phyloP scores from a whole-genome alignment of 2,113 vertebrate species.

The Cinclus mexicanus region DNA sequence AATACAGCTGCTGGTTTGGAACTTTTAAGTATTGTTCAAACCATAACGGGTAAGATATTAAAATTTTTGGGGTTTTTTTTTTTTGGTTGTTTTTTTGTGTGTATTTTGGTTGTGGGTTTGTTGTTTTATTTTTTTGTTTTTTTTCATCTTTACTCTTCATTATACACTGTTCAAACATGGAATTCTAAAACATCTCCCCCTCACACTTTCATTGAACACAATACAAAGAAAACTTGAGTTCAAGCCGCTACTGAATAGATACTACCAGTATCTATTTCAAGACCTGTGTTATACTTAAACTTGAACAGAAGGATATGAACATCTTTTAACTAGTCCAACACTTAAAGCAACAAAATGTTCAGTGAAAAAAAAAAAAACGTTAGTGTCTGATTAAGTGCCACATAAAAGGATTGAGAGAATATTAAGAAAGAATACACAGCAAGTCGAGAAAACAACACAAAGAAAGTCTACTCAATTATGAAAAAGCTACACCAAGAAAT shows the following conservation, averaged over 20 bases:
- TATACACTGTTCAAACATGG: not conserved
- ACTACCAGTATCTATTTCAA: not conserved
- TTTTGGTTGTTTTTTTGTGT: not conserved
- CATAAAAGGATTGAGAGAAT: not conserved
- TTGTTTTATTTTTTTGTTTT: not conserved
- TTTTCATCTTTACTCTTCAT: not conserved
- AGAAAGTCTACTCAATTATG: not conserved
- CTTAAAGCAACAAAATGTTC: not conserved
- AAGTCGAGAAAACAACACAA: not conserved
- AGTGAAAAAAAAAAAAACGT: not conserved
- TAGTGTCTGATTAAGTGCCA: not conserved
- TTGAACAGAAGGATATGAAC: not conserved
- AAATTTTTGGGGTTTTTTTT: not conserved
- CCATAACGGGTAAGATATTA: not conserved
- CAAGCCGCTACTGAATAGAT: not conserved
- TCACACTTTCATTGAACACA: not conserved
- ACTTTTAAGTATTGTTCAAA: not conserved
- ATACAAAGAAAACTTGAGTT: not conserved
- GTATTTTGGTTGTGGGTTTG: not conserved
- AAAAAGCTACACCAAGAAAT: not conserved
- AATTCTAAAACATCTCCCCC: not conserved
- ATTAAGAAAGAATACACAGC: not conserved
- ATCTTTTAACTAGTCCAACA: not conserved
- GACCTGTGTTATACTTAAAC: not conserved
- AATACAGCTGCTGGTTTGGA: not conserved